Base-by-base conservation (phyloP, 2,888 invertebrate species). In the Mythimna loreyi region DNA sequence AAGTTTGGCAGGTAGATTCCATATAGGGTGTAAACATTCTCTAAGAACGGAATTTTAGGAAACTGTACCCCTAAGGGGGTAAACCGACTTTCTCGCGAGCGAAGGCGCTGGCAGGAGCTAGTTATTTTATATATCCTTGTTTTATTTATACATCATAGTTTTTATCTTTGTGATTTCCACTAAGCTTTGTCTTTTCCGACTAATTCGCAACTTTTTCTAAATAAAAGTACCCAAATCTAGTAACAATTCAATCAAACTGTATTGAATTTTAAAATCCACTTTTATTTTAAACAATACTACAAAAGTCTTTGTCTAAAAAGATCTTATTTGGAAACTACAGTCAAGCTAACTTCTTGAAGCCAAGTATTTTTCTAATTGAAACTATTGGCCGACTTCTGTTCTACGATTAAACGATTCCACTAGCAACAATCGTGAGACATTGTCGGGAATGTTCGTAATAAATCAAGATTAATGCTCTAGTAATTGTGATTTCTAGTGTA, bases 401-500 rank as follows among this genome's bases (percentile, higher is more conserved):
- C 64, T 70, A 47, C 61, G 79, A 50, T 76, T 64, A 75, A 80
- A 67, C 69, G 72, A 64, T 64, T 70, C 55, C 9, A 72, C 57
- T 47, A 47, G 59, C 72, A 53, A 53, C 56, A 63, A 25, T 53
- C 49, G 16, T 33, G 13, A 69, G 64, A 70, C 67, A 56, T 47
- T 61, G 68, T 50, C 62, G 63, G 33, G 72, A 70, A 70, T 76
- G 80, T 72, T 53, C 57, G 57, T 30, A 56, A 76, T 80, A 79
- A 79, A 79, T 80, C 72, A 53, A 76, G 80, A 80, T 79, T 76
- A 79, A 80, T 80, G 72, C 40, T 36, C 30, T 5, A 52, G 68
- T 79, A 79, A 79, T 79, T 79, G 79, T 72, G 80, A 79, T 80
- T 79, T 67, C 72, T 80, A 45, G 66, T 59, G 66, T 67, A 69